Evolutionary conservation across 2,888 invertebrate genomes (phyloP).

Genomic region (Meliscaeva auricollis): DNA sequence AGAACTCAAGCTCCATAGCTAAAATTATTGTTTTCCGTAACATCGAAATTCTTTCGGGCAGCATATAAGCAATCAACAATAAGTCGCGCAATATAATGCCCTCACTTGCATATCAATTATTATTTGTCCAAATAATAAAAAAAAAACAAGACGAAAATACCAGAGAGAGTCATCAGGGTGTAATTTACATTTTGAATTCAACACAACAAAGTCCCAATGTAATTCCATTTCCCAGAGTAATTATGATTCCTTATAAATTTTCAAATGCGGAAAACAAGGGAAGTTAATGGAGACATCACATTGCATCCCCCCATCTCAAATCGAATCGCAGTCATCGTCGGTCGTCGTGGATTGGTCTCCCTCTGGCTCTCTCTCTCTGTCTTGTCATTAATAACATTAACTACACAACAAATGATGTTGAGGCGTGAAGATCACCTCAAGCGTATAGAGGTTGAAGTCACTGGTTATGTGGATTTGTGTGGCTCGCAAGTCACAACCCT

Average conservation of each 20-base stretch:
- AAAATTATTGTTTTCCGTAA: no score
- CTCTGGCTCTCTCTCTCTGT: no score
- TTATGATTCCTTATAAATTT: constrained; percentile 42
- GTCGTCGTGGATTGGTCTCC: not conserved
- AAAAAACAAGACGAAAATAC: no score
- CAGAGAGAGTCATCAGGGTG: not conserved
- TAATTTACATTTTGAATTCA: constrained; percentile 41
- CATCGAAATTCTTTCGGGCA: constrained; percentile 38
- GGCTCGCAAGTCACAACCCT: constrained; percentile 20
- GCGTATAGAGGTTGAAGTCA: constrained; percentile 7
- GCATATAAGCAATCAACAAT: constrained; percentile 50
- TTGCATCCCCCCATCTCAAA: constrained; percentile 13
- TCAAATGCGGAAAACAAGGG: constrained; percentile 8
- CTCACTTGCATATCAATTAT: no score
- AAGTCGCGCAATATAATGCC: constrained; percentile 44
- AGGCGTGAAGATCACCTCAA: constrained; percentile 67
- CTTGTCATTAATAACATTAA: constrained; percentile 50
- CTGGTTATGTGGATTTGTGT: constrained; percentile 13
- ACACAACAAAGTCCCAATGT: constrained; percentile 25
- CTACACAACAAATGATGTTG: constrained; percentile 41
- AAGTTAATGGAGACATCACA: constrained; percentile 62
- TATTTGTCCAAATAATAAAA: no score
- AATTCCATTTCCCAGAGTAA: constrained; percentile 49
- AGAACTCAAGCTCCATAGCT: constrained; percentile 37
- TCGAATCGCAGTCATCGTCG: not conserved